A percentile compares a stretch with the other conserved stretches of the same genome.
Conservation (phyloP, 2,888 invertebrate genomes). For the Andricus curvator region DNA sequence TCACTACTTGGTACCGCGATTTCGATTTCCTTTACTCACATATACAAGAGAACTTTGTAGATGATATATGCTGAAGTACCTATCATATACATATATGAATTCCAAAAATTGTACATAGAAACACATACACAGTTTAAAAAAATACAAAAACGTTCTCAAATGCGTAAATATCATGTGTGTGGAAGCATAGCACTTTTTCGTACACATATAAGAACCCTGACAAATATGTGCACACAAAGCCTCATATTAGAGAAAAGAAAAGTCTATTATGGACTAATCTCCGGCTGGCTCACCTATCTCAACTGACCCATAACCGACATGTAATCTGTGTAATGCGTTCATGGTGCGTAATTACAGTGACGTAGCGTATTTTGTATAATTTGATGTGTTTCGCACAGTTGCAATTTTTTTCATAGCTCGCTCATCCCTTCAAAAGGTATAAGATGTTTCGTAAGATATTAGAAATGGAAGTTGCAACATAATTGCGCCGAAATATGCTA, state of each 20-base stretch:
- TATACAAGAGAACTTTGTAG: neutral
- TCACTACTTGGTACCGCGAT: conserved; percentile 56
- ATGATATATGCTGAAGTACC: neutral
- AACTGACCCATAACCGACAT: conserved; percentile 64
- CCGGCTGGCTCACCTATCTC: conserved; percentile 63
- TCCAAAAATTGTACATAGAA: too few species aligned
- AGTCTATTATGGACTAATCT: conserved; percentile 60
- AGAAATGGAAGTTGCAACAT: too few species aligned
- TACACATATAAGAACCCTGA: neutral
- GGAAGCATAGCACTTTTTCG: neutral
- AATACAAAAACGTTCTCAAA: neutral
- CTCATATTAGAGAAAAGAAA: conserved; percentile 49
- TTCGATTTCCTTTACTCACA: conserved; percentile 57
- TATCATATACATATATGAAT: too few species aligned
- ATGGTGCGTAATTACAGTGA: conserved; percentile 54
- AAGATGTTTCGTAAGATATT: too few species aligned
- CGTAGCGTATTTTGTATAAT: conserved; percentile 14
- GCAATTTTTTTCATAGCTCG: too few species aligned
- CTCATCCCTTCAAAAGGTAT: too few species aligned
- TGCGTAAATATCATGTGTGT: neutral
- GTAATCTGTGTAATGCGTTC: conserved; percentile 59
- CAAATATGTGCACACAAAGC: conserved; percentile 20
- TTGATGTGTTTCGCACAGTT: neutral
- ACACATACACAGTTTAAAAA: neutral
- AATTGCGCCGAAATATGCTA: too few species aligned